These are phyloP conservation scores for Macrobrachium nipponense DNA, from an alignment of 1,140 invertebrate genomes.

Conservation along the genomic window DNA sequence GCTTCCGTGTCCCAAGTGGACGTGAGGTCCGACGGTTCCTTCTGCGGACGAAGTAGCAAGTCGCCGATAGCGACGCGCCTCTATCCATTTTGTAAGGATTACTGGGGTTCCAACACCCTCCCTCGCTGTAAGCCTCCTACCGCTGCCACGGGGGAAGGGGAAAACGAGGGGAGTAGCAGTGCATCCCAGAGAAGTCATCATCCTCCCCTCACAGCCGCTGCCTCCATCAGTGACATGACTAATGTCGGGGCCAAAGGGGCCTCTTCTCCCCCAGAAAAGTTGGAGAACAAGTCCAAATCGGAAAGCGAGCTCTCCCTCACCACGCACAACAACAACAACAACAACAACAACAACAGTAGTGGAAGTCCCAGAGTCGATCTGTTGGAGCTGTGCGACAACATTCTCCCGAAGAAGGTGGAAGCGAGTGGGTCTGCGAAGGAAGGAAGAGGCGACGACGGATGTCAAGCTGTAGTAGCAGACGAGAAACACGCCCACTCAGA, in stretches of 20 bases:
- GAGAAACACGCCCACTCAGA: background rate
- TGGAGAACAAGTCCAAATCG: slow-evolving; percentile 55
- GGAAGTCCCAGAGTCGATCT: slow-evolving; percentile 22
- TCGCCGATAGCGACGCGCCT: slow-evolving; percentile 50
- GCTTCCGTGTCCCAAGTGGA: slow-evolving; percentile 61
- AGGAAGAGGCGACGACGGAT: background rate
- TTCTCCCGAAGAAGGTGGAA: background rate
- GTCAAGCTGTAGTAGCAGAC: background rate
- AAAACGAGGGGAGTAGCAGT: slow-evolving; percentile 1
- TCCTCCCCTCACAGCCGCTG: slow-evolving; percentile 35
- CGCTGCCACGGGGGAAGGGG: slow-evolving; percentile 33
- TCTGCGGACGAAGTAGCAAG: slow-evolving; percentile 37
- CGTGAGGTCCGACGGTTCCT: slow-evolving; percentile 35
- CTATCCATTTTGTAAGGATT: slow-evolving; percentile 54
- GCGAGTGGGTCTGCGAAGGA: background rate
- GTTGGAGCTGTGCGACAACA: slow-evolving; percentile 2
- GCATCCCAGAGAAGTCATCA: slow-evolving; percentile 32
- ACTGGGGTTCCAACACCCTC: slow-evolving; percentile 52
- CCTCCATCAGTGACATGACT: slow-evolving; percentile 53
- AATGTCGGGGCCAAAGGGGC: slow-evolving; percentile 48
- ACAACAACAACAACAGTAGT: background rate
- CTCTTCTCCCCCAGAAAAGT: slow-evolving; percentile 43
- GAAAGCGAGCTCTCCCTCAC: slow-evolving; percentile 49
- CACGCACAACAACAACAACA: slow-evolving; percentile 1
- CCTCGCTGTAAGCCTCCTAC: slow-evolving; percentile 52